Evolutionary conservation across 2,888 invertebrate species (phyloP), one percentile per base, ranked within the genome.

Genomic region (Thyatira batis): DNA sequence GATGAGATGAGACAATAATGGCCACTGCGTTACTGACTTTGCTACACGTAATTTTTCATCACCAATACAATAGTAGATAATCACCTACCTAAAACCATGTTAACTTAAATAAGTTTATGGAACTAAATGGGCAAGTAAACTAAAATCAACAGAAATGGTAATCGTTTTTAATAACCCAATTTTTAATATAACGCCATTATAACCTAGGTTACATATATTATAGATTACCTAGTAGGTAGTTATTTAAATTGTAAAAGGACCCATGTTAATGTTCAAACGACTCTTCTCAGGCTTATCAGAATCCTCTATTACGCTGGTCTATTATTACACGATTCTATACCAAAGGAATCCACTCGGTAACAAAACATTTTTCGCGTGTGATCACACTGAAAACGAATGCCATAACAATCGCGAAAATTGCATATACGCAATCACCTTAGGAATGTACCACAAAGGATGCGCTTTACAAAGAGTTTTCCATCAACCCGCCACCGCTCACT

Each of bases 381-480:
- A 25, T 46, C 46, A 25, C 25, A 25, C 23, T 62, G 61, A 65
- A 70, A 69, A 72, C 73, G 61, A 59, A 65, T 71, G 60, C 59
- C 60, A 66, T 65, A 73, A 77, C 75, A 76, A 76, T 80, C 75
- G 71, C 66, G 66, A 69, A 82, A 79, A 85, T 87, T 85, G 77
- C 77, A 67, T 60, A 71, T 71, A 81, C 73, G 78, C 84, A 87
- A 87, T 88, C 83, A 76, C 59, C 63, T 57, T 50, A 63, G 76
- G 85, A 85, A 85, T 87, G 76, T 68, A 63, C 73, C 74, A 77
- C 82, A 85, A 82, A 83, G 80, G 80, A 78, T 76, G 84, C 79
- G 81, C 81, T 55, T 58, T 60, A 59, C 61, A 61, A 57, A 63
- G 66, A 50, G 60, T 63, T 67, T 64, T 58, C 67, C 69, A 63